phyloP scores from a whole-genome alignment of 2,888 invertebrate species.

The Scaptomyza parva region DNA sequence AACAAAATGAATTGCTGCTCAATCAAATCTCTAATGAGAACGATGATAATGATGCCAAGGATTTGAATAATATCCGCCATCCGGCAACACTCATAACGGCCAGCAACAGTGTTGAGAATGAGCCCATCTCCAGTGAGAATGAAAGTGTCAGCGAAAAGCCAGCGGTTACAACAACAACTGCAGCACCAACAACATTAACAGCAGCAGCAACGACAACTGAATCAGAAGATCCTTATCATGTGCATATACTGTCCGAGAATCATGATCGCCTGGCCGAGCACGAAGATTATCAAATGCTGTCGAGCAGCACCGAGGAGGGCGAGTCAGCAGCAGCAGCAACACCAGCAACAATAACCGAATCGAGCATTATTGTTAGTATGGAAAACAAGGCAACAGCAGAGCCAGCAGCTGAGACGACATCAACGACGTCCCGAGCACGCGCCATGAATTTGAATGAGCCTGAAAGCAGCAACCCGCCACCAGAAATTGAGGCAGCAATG shows the following conservation, averaged over 20 bases:
- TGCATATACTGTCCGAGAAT: slow-evolving; percentile 82
- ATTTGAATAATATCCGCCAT: slow-evolving; percentile 82
- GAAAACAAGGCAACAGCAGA: slow-evolving; percentile 76
- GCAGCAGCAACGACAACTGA: slow-evolving; percentile 45
- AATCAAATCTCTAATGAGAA: slow-evolving; percentile 80
- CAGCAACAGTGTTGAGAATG: slow-evolving; percentile 79
- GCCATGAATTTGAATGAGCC: slow-evolving; percentile 80
- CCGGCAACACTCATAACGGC: slow-evolving; percentile 82
- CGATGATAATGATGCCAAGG: slow-evolving; percentile 78
- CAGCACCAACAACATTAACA: slow-evolving; percentile 43
- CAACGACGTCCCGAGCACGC: slow-evolving; percentile 75
- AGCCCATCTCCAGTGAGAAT: slow-evolving; percentile 51
- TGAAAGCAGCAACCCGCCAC: slow-evolving; percentile 30
- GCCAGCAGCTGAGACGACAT: slow-evolving; percentile 53
- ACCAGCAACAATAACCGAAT: slow-evolving; percentile 51
- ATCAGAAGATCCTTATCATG: slow-evolving; percentile 82
- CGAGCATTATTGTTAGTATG: slow-evolving; percentile 67
- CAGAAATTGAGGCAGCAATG: slow-evolving; percentile 13
- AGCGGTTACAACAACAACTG: slow-evolving; percentile 34
- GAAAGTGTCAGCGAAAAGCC: slow-evolving; percentile 65
- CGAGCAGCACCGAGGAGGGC: slow-evolving; percentile 77
- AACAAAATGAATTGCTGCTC: slow-evolving; percentile 67
- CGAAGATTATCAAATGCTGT: slow-evolving; percentile 82
- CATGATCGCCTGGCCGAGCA: slow-evolving; percentile 83
- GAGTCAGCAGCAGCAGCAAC: slow-evolving; percentile 42